Conservation (phyloP, 1,140 invertebrate genomes). For the Drosophila ohnishii region DNA sequence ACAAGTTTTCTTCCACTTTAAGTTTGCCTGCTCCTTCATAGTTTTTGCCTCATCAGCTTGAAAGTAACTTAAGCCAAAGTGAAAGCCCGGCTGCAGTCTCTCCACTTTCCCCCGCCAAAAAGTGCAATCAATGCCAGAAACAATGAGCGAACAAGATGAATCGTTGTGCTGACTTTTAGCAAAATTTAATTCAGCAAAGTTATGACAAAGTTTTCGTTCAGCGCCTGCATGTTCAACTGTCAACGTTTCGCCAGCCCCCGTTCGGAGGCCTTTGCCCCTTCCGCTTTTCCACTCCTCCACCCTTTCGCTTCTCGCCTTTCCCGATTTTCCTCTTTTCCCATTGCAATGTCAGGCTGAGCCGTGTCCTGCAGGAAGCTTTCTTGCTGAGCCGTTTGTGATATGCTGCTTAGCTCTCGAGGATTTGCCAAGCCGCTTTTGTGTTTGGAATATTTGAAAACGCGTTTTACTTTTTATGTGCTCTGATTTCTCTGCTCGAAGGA, state of each 20-base stretch:
- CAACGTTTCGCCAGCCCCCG: constrained; percentile 39
- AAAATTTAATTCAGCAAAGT: constrained; percentile 70
- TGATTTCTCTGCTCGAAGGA: constrained; percentile 25
- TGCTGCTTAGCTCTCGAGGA: constrained; percentile 73
- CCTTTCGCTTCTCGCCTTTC: neutral
- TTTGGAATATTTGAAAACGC: constrained; percentile 71
- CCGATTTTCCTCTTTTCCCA: constrained; percentile 9
- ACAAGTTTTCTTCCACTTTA: neutral
- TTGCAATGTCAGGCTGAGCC: constrained; percentile 43
- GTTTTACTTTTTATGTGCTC: constrained; percentile 57
- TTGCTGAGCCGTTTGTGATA: constrained; percentile 69
- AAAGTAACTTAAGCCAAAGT: constrained; percentile 22
- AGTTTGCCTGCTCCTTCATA: constrained; percentile 6
- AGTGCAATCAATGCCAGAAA: constrained; percentile 54
- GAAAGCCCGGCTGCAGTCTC: constrained; percentile 19
- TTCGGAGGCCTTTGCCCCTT: neutral
- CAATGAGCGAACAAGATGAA: constrained; percentile 49
- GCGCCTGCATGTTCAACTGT: constrained; percentile 60
- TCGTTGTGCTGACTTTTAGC: constrained; percentile 48
- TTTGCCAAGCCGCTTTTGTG: constrained; percentile 73
- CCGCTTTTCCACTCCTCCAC: neutral
- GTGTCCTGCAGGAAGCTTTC: constrained; percentile 48
- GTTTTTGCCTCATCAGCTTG: constrained; percentile 36
- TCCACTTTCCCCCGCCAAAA: constrained; percentile 4
- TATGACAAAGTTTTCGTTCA: constrained; percentile 71